Conservation (phyloP, 2,797 vertebrate species). For the Gallinago solitaria region DNA sequence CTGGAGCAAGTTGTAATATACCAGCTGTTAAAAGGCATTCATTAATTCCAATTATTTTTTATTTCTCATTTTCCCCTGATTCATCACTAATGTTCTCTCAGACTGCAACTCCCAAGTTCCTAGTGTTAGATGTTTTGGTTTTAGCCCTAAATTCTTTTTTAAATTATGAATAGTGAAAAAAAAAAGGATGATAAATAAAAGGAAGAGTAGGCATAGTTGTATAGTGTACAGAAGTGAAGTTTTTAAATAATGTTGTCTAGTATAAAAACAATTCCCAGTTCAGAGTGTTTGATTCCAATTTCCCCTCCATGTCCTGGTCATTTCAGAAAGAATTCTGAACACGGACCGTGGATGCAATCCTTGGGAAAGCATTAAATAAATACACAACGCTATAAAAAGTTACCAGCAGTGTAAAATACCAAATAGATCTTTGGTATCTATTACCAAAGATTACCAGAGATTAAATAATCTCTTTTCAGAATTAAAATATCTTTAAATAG, state of each 20-base stretch:
- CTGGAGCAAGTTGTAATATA: neutral
- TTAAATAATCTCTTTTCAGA: neutral
- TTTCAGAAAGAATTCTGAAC: neutral
- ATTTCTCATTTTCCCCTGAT: neutral
- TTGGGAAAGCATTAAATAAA: neutral
- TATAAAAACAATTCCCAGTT: neutral
- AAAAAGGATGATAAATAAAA: neutral
- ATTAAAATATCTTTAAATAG: neutral
- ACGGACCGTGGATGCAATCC: neutral
- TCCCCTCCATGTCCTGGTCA: neutral
- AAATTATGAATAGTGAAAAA: neutral
- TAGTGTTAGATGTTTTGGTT: neutral
- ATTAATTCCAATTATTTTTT: neutral
- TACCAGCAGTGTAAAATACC: neutral
- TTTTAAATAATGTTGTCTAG: neutral
- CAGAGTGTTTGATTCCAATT: neutral
- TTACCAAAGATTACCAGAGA: no score
- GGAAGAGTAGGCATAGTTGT: neutral
- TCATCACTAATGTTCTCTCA: neutral
- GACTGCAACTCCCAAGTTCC: neutral
- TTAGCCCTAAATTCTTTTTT: neutral
- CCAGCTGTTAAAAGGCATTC: neutral
- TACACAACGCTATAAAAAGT: neutral
- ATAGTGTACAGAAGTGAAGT: neutral
- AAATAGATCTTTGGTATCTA: neutral